phyloP scores from a whole-genome alignment of 2,113 vertebrate genomes.

The Fulica atra region DNA sequence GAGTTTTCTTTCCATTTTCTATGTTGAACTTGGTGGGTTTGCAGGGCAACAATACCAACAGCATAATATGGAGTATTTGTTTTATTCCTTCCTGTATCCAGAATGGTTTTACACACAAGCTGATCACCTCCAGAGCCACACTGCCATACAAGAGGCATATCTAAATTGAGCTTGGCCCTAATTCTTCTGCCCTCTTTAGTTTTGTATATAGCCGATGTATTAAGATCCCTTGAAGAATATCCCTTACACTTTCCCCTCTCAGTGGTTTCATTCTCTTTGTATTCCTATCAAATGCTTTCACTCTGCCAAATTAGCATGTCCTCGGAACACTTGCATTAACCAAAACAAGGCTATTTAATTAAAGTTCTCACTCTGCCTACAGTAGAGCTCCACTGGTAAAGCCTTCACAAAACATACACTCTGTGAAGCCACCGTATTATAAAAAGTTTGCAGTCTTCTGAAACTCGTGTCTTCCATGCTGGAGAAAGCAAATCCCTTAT shows the following conservation, averaged over 20 bases:
- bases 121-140: slow-evolving; percentile 21
- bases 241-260: slow-evolving; percentile 17
- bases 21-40: slow-evolving; percentile 4
- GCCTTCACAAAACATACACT: background rate
- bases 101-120: background rate
- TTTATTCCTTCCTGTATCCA: slow-evolving; percentile 54
- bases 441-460: background rate
- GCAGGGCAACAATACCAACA: background rate
- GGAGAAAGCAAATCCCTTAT: background rate
- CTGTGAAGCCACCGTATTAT: background rate
- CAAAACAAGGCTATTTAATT: slow-evolving; percentile 22
- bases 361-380: slow-evolving; percentile 8
- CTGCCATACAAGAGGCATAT: background rate
- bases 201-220: background rate
- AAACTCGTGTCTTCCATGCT: rapidly evolving
- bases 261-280: slow-evolving; percentile 40
- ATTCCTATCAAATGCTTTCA: slow-evolving; percentile 52
- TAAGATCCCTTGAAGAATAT: slow-evolving; percentile 28
- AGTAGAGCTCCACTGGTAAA: background rate
- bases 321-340: slow-evolving; percentile 42
- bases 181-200: slow-evolving; percentile 23
- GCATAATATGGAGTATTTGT: background rate
- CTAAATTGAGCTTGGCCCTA: slow-evolving; percentile 26
- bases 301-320: slow-evolving; percentile 24
- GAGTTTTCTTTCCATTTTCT: slow-evolving; percentile 36